Conservation (phyloP, 2,888 invertebrate genomes). For the Brenthis hecate region DNA sequence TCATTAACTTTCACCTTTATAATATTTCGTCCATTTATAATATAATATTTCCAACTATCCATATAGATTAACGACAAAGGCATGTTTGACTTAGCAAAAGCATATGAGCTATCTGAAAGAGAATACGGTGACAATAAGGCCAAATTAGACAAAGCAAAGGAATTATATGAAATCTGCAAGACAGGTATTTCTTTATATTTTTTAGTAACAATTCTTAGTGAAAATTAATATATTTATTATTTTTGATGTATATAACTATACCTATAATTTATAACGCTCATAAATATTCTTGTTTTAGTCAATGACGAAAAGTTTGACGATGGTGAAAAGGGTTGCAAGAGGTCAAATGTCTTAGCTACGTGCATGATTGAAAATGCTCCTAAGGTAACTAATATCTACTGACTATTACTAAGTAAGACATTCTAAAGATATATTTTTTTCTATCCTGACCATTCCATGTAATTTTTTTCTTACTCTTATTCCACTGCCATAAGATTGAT, state of each 20-base stretch:
- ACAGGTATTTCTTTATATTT: slow-evolving; percentile 50
- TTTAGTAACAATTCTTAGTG: background rate
- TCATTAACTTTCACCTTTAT: too few relatives aligned
- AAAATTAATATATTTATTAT: background rate
- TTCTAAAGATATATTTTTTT: too few relatives aligned
- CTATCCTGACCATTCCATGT: too few relatives aligned
- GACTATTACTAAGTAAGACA: background rate
- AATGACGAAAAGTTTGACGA: slow-evolving; percentile 62
- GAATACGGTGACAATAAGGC: slow-evolving; percentile 57
- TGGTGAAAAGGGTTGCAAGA: slow-evolving; percentile 67
- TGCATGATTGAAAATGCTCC: slow-evolving; percentile 64
- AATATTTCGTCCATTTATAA: background rate
- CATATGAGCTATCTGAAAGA: slow-evolving; percentile 54
- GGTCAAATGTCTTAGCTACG: slow-evolving; percentile 59
- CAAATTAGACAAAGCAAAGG: slow-evolving; percentile 58
- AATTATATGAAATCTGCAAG: slow-evolving; percentile 63
- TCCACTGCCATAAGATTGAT: too few relatives aligned
- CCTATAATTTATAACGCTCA: too few relatives aligned
- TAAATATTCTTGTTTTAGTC: slow-evolving; percentile 52
- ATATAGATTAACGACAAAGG: slow-evolving; percentile 67
- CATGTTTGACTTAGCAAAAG: slow-evolving; percentile 57
- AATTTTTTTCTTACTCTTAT: too few relatives aligned
- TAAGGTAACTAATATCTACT: slow-evolving; percentile 51
- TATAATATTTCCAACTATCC: background rate
- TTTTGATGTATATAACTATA: too few relatives aligned